phyloP scores from a whole-genome alignment of 2,113 vertebrate species.

The Numenius arquata region DNA sequence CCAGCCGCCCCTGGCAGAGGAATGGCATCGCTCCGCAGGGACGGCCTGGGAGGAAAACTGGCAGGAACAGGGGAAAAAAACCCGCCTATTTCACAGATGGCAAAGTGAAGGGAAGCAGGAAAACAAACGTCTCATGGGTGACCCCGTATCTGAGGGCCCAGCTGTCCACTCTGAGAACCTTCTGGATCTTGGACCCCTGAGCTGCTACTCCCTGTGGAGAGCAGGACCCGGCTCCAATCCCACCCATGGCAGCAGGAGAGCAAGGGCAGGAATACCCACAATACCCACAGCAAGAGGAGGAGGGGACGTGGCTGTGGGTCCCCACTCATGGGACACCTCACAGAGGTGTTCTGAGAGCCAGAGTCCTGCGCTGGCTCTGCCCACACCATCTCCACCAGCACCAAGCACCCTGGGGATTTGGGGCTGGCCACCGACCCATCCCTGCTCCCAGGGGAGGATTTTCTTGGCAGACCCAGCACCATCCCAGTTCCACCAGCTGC shows the following conservation, averaged over 20 bases:
- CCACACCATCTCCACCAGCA: neutral
- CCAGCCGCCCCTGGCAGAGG: neutral
- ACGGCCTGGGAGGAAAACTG: neutral
- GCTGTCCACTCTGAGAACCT: neutral
- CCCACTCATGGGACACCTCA: neutral
- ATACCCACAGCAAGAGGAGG: accelerated
- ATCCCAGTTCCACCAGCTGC: neutral
- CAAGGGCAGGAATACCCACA: neutral
- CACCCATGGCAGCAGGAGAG: neutral
- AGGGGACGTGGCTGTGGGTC: neutral
- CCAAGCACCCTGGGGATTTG: neutral
- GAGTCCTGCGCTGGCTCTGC: neutral
- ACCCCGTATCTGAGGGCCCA: neutral
- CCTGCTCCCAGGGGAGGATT: neutral
- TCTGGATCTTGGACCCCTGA: neutral
- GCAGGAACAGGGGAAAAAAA: neutral
- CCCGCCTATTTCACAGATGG: neutral
- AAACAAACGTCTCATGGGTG: accelerated
- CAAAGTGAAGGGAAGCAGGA: neutral
- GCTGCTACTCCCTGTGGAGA: neutral
- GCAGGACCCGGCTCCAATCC: neutral
- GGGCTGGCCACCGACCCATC: neutral
- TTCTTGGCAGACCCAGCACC: neutral
- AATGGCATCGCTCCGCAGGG: neutral
- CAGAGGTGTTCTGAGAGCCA: neutral